Conservation (phyloP, 2,888 invertebrate genomes). For the Heliconius charithonia region DNA sequence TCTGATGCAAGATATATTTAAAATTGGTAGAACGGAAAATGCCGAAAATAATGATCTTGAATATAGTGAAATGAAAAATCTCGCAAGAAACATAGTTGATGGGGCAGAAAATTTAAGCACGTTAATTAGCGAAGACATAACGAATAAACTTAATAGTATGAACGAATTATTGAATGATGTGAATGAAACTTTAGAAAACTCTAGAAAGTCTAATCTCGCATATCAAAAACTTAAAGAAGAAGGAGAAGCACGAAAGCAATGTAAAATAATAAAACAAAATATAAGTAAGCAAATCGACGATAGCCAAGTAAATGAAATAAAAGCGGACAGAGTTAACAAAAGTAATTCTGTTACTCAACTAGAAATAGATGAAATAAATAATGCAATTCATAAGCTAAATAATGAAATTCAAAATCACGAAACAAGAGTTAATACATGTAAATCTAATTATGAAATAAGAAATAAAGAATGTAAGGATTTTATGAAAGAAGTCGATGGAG, state of each 20-base stretch:
- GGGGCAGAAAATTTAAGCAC: conserved; percentile 76
- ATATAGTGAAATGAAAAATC: conserved; percentile 72
- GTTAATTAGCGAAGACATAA: conserved; percentile 77
- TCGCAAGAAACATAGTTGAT: conserved; percentile 73
- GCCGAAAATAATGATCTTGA: conserved; percentile 66
- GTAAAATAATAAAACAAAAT: conserved; percentile 26
- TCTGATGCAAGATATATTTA: conserved; percentile 65
- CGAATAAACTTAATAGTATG: conserved; percentile 78
- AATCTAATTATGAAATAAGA: conserved; percentile 65
- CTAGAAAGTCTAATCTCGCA: conserved; percentile 68
- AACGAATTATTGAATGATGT: conserved; percentile 77
- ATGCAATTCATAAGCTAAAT: conserved; percentile 69
- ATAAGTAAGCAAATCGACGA: background rate
- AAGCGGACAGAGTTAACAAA: conserved; percentile 19
- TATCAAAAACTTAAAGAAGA: conserved; percentile 71
- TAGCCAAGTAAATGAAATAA: background rate
- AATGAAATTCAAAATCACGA: conserved; percentile 70
- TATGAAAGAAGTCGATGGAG: conserved; percentile 72
- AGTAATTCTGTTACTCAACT: conserved; percentile 56
- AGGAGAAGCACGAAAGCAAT: conserved; percentile 53
- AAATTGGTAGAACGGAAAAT: conserved; percentile 58
- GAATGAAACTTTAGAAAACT: conserved; percentile 74
- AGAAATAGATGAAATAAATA: conserved; percentile 72
- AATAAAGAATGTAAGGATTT: conserved; percentile 72
- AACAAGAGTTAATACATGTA: conserved; percentile 68